phyloP scores from a whole-genome alignment of 2,888 invertebrate genomes.

The Drosophila austrosaltans region DNA sequence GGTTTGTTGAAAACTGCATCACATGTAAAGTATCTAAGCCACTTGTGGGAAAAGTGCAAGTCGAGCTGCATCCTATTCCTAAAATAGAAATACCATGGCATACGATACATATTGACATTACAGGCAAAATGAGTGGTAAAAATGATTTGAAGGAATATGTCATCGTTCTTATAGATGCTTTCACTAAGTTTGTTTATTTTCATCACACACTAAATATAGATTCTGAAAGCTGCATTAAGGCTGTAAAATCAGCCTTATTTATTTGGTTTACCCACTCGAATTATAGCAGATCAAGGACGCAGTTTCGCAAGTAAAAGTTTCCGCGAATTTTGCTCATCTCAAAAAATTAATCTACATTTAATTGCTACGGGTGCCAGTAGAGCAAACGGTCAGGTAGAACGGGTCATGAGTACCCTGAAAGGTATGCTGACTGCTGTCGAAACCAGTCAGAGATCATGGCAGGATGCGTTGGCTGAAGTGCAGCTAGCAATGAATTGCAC shows the following conservation, averaged over 20 bases:
- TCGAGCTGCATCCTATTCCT: background rate
- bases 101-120: too few species aligned
- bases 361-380: conserved; percentile 6
- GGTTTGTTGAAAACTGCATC: background rate
- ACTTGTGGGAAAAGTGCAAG: background rate
- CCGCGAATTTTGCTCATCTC: too few species aligned
- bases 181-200: conserved; percentile 3
- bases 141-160: background rate
- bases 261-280: background rate
- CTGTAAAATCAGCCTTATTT: background rate
- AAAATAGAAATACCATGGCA: too few species aligned
- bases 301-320: too few species aligned
- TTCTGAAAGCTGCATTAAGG: background rate
- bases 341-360: background rate
- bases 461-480: too few species aligned
- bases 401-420: conserved; percentile 2
- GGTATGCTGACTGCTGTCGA: background rate
- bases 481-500: too few species aligned
- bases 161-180: background rate
- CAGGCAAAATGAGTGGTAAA: too few species aligned
- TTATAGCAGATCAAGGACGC: too few species aligned
- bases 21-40: background rate
- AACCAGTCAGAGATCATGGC: conserved; percentile 5
- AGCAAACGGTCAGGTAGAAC: conserved; percentile 5
- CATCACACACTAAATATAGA: background rate